Evolutionary conservation across 1,140 invertebrate genomes (phyloP), one percentile per base, ranked within the genome.

Genomic region (Brachionus paranguensis): DNA sequence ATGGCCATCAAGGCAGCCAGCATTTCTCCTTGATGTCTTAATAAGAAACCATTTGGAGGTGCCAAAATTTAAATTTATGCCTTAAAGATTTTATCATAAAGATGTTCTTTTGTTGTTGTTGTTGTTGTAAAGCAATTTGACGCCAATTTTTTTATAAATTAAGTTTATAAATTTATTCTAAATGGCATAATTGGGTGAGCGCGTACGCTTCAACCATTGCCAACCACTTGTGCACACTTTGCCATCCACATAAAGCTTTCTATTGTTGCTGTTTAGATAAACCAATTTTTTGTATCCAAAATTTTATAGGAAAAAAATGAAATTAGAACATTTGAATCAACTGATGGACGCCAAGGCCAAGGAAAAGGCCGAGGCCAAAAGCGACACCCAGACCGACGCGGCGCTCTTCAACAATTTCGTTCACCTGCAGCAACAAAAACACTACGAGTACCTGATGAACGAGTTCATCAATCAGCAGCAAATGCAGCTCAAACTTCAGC

Each of bases 401-500:
- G 14, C 33, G 0, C 45, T 50, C 17, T 24, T 76, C 4, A 76
- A 76, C 20, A 76, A 50, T 76, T 76, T 76, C 24, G 47, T 76
- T 50, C 45, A 76, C 17, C 11, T 76, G 27, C 72, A 76, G 27
- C 72, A 76, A 4, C 72, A 76, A 29, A 45, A 76, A 76, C 72
- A 76, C 12, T 76, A 27, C 24, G 72, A 76, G 17, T 76, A 50
- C 14, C 43, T 76, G 20, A 50, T 76, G 24, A 76, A 76, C 20
- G 72, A 76, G 47, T 29, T 76, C 12, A 76, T 76, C 14, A 76
- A 76, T 53, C 72, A 76, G 27, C 72, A 76, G 27, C 72, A 76
- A 47, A 27, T 76, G 27, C 72, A 76, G 27, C 45, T 76, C 10
- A 76, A 76, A n/a, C 20, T 76, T 12, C 72, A 76, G 29, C 45